Evolutionary conservation across 1,140 invertebrate species (phyloP), one percentile per base, ranked within the genome.

Genomic region (Eumaeus atala): DNA sequence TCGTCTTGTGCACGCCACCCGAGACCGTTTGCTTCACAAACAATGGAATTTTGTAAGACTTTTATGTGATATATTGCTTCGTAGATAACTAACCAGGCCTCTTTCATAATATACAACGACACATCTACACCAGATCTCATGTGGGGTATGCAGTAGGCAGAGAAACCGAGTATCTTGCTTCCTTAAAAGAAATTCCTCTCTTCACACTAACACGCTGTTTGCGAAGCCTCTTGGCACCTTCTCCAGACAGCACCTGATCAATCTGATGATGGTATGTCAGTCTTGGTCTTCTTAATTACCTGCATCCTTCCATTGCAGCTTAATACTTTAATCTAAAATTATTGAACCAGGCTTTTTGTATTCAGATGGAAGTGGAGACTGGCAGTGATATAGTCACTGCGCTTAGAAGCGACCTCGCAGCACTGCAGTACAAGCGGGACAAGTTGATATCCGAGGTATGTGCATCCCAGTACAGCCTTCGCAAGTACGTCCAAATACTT

Each of bases 341-440:
- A n/a, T n/a, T n/a, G n/a, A n/a, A n/a, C 40, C 34, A 49, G 28
- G 49, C 6, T n/a, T 35, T 28, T 17, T 11, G 17, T 12, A 52
- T 58, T 62, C 57, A 91, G 91, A 89, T 90, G 86, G 89, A 89
- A 58, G 84, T 83, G 51, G 83, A 87, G 35, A 83, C 87, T 64
- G 87, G 87, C 53, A 89, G 90, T 68, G 93, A 95, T 70, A 84
- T 94, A 61, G 90, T 92, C 1, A 94, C 93, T 7, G 89, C 92
- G 0, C 78, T 95, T 48, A 90, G 93, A 58, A 95, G 94, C 81
- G 94, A 95, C 77, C 79, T 95, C 58, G 94, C 94, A 12, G 94
- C 91, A 0, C 77, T 95, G 37, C 93, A 94, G 65, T 95, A 94
- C 75, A 95, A 95, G 83, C 89, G 93, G 56, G 94, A 95, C 71